phyloP scores from a whole-genome alignment of 2,113 vertebrate genomes.

The Mastomys natalensis region DNA sequence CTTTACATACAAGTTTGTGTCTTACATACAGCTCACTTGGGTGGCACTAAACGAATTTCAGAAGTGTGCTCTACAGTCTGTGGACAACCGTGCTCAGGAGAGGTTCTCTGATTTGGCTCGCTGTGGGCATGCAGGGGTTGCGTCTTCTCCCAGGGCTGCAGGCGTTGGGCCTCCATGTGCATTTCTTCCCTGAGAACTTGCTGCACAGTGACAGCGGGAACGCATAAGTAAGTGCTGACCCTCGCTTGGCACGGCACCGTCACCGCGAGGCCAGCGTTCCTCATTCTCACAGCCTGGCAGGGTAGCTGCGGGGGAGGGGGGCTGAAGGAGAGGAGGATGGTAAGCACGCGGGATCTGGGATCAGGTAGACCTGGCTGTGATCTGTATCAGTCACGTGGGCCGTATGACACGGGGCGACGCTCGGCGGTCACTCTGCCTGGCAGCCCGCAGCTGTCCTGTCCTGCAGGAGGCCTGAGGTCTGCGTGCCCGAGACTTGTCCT shows the following conservation, averaged over 20 bases:
- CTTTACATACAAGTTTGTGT: not conserved
- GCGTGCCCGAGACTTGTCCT: not conserved
- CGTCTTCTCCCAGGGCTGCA: rapidly evolving
- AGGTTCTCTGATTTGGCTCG: too few species aligned
- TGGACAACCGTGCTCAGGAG: not conserved
- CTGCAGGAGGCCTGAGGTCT: rapidly evolving
- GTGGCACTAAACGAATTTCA: not conserved
- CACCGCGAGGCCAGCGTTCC: rapidly evolving
- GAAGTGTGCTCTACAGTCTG: not conserved
- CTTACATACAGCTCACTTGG: not conserved
- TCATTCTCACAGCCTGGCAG: not conserved
- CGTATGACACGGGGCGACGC: rapidly evolving
- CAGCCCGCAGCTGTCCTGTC: rapidly evolving
- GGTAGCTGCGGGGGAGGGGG: not conserved
- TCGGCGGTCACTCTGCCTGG: rapidly evolving
- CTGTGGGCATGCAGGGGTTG: not conserved
- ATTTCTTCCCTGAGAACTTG: not conserved
- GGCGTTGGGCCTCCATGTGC: not conserved
- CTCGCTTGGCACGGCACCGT: rapidly evolving
- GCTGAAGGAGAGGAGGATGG: rapidly evolving
- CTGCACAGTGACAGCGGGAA: too few species aligned
- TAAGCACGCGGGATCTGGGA: too few species aligned
- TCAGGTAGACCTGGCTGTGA: not conserved
- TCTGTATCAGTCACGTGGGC: not conserved
- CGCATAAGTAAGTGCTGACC: not conserved